Evolutionary conservation across 2,888 invertebrate genomes (phyloP).

Genomic region (Serrognathus titanus): DNA sequence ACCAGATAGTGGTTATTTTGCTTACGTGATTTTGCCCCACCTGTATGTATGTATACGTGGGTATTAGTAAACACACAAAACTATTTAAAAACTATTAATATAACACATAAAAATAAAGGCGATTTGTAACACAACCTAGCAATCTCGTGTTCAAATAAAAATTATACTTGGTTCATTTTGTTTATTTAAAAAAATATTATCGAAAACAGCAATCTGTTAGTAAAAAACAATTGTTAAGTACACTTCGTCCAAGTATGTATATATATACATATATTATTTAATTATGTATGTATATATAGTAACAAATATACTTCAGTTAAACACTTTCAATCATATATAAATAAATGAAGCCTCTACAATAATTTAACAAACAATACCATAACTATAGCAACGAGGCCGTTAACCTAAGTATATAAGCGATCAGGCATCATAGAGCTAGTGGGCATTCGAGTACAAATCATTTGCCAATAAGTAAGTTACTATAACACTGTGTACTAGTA

Average conservation of each 20-base stretch:
- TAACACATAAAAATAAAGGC: conserved; percentile 42
- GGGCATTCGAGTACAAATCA: conserved; percentile 28
- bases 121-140: conserved; percentile 45
- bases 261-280: conserved; percentile 10
- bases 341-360: conserved; percentile 48
- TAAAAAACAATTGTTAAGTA: conserved; percentile 45
- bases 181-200: conserved; percentile 40
- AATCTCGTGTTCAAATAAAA: conserved; percentile 37
- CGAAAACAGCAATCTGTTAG: conserved; percentile 44
- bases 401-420: conserved; percentile 35
- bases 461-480: conserved; percentile 13
- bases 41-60: conserved; percentile 52
- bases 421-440: conserved; percentile 42
- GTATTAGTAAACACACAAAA: conserved; percentile 50
- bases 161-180: conserved; percentile 38
- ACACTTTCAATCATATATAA: conserved; percentile 38
- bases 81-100: conserved; percentile 36
- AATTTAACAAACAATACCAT: conserved; percentile 45
- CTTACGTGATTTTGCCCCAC: conserved; percentile 53
- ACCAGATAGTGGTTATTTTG: conserved; percentile 51
- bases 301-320: conserved; percentile 35
- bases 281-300: conserved; percentile 24
- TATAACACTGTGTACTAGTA: conserved; percentile 9
- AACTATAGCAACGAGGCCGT: conserved; percentile 45
- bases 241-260: conserved; percentile 38